Base-by-base conservation (phyloP, 2,888 invertebrate genomes). In the Pantelozetes paolii region DNA sequence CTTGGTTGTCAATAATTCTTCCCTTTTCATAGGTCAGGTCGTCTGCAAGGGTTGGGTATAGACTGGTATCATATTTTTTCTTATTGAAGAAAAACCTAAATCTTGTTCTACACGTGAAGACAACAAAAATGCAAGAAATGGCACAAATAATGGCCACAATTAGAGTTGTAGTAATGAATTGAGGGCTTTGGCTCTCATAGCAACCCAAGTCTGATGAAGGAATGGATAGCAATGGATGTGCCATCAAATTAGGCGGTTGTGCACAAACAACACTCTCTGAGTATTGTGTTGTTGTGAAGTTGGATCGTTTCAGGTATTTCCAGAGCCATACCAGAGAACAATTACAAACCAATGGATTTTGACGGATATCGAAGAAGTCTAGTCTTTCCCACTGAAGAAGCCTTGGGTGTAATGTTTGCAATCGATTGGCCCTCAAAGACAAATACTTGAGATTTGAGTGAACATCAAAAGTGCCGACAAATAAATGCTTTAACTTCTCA, bases 311-410 rank as follows among this genome's bases (percentile, higher is more conserved):
- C 26, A 78, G 36, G 30, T 75, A 72, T 15, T 76, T 75, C 76
- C 76, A 75, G 20, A 93, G 84, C 93, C 93, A 93, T 76, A 90
- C 85, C 75, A 93, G 83, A 71, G 92, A 91, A 81, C 93, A 93
- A 82, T 93, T 93, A 83, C 93, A 93, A 76, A 88, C 86, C 77
- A 93, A 85, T 0, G 92, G 92, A 84, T 93, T 92, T 40, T 91
- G 90, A 42, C 90, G 89, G 72, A 93, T 85, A 78, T 89, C 87
- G 42, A 93, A 84, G 75, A 87, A 87, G 80, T 88, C 86, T 78
- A 93, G 83, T 79, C 89, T 88, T 81, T 92, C 91, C 79, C 79
- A 79, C 86, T 23, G 36, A 11, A 77, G 54, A 20, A 77, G 71
- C 36, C 50, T 45, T 23, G 64, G 71, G 26, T 75, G 76, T 9